These are phyloP conservation scores for Trichacis sp. DNA, from an alignment of 2,888 invertebrate genomes.

Conservation along the genomic window DNA sequence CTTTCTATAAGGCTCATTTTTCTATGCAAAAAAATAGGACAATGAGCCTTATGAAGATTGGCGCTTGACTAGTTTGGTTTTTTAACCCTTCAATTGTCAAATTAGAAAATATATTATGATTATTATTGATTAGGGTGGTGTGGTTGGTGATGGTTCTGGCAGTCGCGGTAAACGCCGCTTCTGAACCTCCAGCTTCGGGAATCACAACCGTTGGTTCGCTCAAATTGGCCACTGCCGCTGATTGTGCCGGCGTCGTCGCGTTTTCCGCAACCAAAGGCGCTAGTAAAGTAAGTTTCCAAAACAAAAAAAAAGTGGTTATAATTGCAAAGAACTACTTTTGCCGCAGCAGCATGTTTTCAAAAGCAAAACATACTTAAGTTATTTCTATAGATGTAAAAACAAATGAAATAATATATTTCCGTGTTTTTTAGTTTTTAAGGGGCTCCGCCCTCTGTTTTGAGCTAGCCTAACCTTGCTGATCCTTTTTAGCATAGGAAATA, in stretches of 20 bases:
- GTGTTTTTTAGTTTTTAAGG: not conserved
- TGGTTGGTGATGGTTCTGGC: conserved; percentile 59
- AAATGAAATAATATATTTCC: too few species aligned
- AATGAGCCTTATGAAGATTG: too few species aligned
- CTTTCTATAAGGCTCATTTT: too few species aligned
- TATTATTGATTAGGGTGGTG: conserved; percentile 52
- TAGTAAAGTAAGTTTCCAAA: conserved; percentile 51
- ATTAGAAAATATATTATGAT: too few species aligned
- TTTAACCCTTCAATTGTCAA: too few species aligned
- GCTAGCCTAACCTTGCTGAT: not conserved
- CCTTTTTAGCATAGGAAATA: not conserved
- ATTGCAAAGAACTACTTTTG: too few species aligned
- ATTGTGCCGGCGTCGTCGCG: conserved; percentile 67
- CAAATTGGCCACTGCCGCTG: conserved; percentile 67
- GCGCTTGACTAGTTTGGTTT: too few species aligned
- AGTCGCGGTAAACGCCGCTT: conserved; percentile 55
- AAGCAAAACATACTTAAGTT: too few species aligned
- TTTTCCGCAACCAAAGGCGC: conserved; percentile 63
- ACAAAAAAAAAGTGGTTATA: too few species aligned
- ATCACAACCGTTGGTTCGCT: conserved; percentile 65
- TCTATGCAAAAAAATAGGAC: too few species aligned
- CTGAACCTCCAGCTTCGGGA: conserved; percentile 56
- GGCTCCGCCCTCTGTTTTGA: too few species aligned
- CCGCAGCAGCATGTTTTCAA: not conserved
- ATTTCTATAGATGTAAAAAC: too few species aligned